phyloP scores from a whole-genome alignment of 2,113 vertebrate genomes.

The Perognathus longimembris region DNA sequence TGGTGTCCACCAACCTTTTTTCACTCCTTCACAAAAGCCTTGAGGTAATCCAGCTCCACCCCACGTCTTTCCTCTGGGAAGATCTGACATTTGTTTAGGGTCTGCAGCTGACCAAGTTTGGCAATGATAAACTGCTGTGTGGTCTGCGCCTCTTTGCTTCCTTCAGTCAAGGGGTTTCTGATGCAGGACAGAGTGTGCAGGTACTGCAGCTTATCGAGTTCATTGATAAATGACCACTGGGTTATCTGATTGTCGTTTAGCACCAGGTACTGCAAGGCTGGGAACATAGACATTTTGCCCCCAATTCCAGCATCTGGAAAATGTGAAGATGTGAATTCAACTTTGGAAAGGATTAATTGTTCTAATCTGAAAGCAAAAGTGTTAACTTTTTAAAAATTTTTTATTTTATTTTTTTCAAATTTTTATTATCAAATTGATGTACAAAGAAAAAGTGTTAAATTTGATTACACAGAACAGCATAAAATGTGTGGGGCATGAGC shows the following conservation, averaged over 20 bases:
- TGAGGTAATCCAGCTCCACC: conserved; percentile 96
- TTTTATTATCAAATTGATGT: no score
- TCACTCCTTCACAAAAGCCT: conserved; percentile 94
- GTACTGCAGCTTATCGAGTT: conserved; percentile 91
- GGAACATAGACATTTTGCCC: conserved; percentile 89
- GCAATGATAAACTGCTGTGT: conserved; percentile 92
- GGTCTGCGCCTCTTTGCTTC: conserved; percentile 86
- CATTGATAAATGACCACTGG: conserved; percentile 94
- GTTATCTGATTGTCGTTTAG: conserved; percentile 91
- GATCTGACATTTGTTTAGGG: conserved; percentile 91
- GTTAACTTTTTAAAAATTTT: no score
- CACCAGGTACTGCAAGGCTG: conserved; percentile 87
- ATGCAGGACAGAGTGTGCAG: conserved; percentile 88
- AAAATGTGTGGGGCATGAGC: no score
- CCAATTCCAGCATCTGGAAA: conserved; percentile 89
- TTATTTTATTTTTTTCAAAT: no score
- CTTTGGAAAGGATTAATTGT: conserved; percentile 88
- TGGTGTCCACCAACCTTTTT: conserved; percentile 90
- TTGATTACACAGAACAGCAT: background rate
- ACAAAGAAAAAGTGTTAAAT: no score
- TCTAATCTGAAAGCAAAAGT: conserved; percentile 91
- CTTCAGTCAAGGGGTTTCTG: conserved; percentile 88
- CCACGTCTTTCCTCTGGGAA: conserved; percentile 89
- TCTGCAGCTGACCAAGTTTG: conserved; percentile 87
- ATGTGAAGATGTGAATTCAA: conserved; percentile 85